Evolutionary conservation across 2,888 invertebrate genomes (phyloP).

Genomic region (Athalia circularis): DNA sequence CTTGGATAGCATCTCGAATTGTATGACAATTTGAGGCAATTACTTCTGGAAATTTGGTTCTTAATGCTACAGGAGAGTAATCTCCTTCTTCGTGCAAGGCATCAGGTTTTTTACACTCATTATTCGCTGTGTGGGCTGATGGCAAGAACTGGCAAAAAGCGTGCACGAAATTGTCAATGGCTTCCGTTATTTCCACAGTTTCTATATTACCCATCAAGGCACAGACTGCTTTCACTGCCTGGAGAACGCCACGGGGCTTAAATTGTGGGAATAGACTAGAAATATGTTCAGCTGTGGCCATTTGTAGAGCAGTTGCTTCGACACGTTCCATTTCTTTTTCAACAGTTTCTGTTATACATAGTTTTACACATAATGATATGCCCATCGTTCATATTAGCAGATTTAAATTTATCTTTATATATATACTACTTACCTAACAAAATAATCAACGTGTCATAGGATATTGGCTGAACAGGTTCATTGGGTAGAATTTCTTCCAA

Average conservation of each 20-base stretch:
- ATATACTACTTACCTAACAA: slow-evolving; percentile 80
- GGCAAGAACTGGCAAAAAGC: slow-evolving; percentile 77
- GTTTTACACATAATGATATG: neutral
- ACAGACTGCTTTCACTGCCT: slow-evolving; percentile 95
- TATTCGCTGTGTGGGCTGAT: slow-evolving; percentile 69
- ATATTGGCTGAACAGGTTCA: slow-evolving; percentile 84
- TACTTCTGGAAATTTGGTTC: slow-evolving; percentile 76
- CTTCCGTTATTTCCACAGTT: slow-evolving; percentile 89
- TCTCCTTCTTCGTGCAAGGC: slow-evolving; percentile 82
- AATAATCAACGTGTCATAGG: slow-evolving; percentile 90
- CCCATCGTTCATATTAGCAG: neutral
- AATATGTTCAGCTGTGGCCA: slow-evolving; percentile 69
- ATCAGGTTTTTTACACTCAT: slow-evolving; percentile 77
- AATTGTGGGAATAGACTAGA: slow-evolving; percentile 72
- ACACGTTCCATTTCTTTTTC: slow-evolving; percentile 89
- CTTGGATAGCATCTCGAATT: slow-evolving; percentile 87
- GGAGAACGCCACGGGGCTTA: slow-evolving; percentile 85
- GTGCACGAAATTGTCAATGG: slow-evolving; percentile 81
- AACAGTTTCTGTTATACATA: slow-evolving; percentile 80
- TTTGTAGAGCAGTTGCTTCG: slow-evolving; percentile 78
- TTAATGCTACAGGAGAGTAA: slow-evolving; percentile 82
- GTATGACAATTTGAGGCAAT: slow-evolving; percentile 82
- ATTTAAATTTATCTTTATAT: neutral
- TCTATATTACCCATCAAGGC: slow-evolving; percentile 92
- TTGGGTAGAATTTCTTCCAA: slow-evolving; percentile 88